Base-by-base conservation (phyloP, 2,888 invertebrate species). In the Oligia strigilis region DNA sequence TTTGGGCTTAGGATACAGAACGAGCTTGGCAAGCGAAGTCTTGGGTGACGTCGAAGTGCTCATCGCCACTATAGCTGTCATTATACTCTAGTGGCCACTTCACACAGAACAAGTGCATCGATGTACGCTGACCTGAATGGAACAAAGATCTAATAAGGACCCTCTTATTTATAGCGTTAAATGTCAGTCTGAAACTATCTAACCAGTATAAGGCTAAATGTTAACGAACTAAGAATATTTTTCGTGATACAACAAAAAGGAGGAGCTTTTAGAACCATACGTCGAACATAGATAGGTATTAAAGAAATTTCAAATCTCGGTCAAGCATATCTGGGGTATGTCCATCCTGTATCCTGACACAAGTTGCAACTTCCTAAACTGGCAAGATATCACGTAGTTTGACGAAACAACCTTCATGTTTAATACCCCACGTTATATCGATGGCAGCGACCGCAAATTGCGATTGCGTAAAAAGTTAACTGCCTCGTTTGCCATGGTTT, bases 21-120 rank as follows among this genome's bases (percentile, higher is more conserved):
- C 98, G 78, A 98, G 96, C 93, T 98, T 98, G 77, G 98, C 98
- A 88, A 98, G 94, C 23, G 98, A 98, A 23, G 98, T 97, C 93
- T 98, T 98, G 1, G 98, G 98, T 8, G 98, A 98, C 19, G 98
- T 97, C 66, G 97, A 97, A 55, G 92, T 91, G 84, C 85, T 93
- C 95, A 95, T 95, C 60, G 91, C 90, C 77, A 92, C 87, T 36
- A 88, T 75, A 67, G 90, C 81, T 76, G 89, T 89, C 91, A 91
- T 92, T 78, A 75, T 88, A 72, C 40, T 46, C 49, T 66, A 72
- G 36, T 19, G 40, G 69, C 70, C 69, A 77, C 78, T 85, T 70
- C 29, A 74, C 67, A 72, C 72, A 66, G n/a, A 60, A 23, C 23
- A 62, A 73, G 72, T 66, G 60, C 87, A 87, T 87, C 75, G 77